Evolutionary conservation across 1,140 invertebrate genomes (phyloP), one percentile per base, ranked within the genome.

Genomic region (Theocolax elegans): DNA sequence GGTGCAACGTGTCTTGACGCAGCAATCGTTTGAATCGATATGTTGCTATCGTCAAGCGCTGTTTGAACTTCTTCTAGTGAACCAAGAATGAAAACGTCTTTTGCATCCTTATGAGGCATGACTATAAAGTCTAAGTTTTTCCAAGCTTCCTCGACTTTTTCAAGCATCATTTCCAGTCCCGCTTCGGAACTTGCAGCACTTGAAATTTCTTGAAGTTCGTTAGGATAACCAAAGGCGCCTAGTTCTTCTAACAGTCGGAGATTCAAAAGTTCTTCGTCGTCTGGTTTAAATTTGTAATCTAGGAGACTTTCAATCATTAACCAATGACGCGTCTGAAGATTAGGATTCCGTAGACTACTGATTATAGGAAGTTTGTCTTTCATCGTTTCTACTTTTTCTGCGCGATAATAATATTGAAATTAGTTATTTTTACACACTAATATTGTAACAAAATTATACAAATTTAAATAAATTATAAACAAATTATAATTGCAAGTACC

Each of bases 111-210:
- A 80, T 96, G 91, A 1, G 90, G 85, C 0, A 95, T 77, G 15
- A 96, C 88, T 1, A 89, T 86, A 76, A 96, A 93, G 78, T 96
- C 93, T 19, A 95, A 85, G 2, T 86, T 81, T 67, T 92, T 91
- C 95, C 95, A 97, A 4, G 90, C 88, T 69, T 91, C 91, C 83
- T 95, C 93, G 75, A 96, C 92, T 86, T 92, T 95, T 75, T 92
- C 93, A 1, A 96, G 80, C 75, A 96, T 88, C 2, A 83, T 81
- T 82, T 96, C 94, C 1, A 96, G 85, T 17, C 90, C 91, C 29
- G 91, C 91, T 81, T 97, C 95, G 3, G 94, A 94, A 74, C 92
- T 95, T 0, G 95, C 95, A 77, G 94, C 91, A 0, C 90, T 91
- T 3, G 94, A 92, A 12, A 96, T 90, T 80, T 96, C 93, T 88